phyloP scores from a whole-genome alignment of 1,140 invertebrate species.

The Pomacea maculata region DNA sequence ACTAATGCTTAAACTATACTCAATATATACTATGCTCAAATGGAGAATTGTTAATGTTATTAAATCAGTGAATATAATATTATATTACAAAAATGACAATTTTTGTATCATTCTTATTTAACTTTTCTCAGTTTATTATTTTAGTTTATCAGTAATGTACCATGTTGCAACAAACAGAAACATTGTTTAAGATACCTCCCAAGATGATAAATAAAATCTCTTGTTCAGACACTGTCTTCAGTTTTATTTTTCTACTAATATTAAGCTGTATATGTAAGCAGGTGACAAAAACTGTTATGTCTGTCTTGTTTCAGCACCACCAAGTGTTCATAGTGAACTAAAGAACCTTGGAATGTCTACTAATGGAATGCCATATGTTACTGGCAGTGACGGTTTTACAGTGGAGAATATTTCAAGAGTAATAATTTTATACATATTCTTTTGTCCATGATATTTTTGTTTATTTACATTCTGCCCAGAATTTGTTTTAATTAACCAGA shows the following conservation, averaged over 20 bases:
- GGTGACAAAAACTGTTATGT: neutral
- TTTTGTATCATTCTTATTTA: no score
- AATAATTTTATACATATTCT: neutral
- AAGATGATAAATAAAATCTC: no score
- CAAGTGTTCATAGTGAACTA: conserved; percentile 43
- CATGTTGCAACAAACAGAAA: no score
- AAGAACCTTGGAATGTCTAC: conserved; percentile 35
- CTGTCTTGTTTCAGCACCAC: conserved; percentile 32
- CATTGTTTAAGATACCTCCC: no score
- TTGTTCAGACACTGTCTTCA: no score
- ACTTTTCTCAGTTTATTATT: no score
- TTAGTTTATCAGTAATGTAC: no score
- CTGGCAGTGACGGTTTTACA: conserved; percentile 42
- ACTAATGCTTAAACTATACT: neutral
- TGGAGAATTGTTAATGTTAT: no score
- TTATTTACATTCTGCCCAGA: neutral
- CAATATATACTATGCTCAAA: neutral
- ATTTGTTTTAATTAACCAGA: neutral
- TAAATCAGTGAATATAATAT: no score
- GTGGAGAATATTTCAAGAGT: conserved; percentile 44
- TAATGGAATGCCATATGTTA: conserved; percentile 42
- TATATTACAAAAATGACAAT: no score
- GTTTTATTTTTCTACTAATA: no score
- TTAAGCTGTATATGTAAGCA: no score
- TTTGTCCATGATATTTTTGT: neutral